Conservation (phyloP, 2,888 invertebrate genomes). For the Rotaria socialis region DNA sequence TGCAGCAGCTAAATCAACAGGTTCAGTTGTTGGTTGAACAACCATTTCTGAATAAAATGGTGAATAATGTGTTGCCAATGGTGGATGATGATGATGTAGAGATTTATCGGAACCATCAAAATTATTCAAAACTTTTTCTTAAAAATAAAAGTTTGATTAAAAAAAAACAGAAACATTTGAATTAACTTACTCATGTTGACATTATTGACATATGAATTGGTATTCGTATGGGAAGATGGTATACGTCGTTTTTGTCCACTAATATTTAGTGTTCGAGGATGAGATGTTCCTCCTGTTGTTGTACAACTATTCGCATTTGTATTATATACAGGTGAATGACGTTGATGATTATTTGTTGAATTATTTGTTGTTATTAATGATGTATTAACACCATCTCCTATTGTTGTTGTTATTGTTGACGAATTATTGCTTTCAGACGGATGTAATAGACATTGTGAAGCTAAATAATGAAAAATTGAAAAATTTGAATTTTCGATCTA, state of each 20-base stretch:
- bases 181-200: background rate
- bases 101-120: conserved; percentile 6
- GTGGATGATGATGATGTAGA: background rate
- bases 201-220: conserved; percentile 15
- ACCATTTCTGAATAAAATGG: conserved; percentile 31
- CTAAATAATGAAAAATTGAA: background rate
- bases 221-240: background rate
- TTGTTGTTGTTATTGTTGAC: background rate
- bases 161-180: background rate
- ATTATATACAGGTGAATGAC: conserved; percentile 33
- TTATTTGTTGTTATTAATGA: background rate
- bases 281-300: background rate
- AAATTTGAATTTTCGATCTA: background rate
- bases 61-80: background rate
- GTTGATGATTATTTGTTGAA: conserved; percentile 6
- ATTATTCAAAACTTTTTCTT: background rate
- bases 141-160: background rate
- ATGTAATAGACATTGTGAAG: conserved; percentile 30
- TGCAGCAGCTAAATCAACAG: background rate
- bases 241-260: conserved; percentile 30
- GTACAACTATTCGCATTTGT: background rate
- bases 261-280: background rate
- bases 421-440: conserved; percentile 8
- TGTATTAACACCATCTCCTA: background rate
- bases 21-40: background rate